A percentile compares a stretch with the other conserved stretches of the same genome.
These are phyloP conservation scores for Pangasius krempfi DNA, from an alignment of 2,797 vertebrate species.

Conservation along the genomic window DNA sequence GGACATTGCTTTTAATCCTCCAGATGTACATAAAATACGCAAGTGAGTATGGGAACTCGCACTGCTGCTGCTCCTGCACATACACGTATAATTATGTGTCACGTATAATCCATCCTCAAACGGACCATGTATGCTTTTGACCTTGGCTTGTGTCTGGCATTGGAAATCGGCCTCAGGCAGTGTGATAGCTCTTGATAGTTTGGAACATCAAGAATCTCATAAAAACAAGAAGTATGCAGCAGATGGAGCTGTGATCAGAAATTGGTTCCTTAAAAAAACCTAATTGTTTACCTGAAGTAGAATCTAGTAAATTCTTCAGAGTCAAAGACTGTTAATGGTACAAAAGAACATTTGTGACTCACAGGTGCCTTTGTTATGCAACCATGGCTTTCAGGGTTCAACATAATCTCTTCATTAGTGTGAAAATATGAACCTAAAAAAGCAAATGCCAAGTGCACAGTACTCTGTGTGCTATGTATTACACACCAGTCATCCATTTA, in stretches of 20 bases:
- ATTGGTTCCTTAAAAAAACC: neutral
- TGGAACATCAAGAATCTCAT: neutral
- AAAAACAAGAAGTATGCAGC: neutral
- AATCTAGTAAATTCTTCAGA: slow-evolving; percentile 32
- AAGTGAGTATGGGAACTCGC: neutral
- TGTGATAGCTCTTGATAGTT: slow-evolving; percentile 31
- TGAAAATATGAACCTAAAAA: neutral
- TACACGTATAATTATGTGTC: neutral
- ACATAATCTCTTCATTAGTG: slow-evolving; percentile 27
- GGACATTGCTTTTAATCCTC: neutral
- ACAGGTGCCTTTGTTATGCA: slow-evolving; percentile 37
- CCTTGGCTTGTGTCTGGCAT: slow-evolving; percentile 22
- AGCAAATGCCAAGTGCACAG: neutral
- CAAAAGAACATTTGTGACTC: slow-evolving; percentile 21
- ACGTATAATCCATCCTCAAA: neutral
- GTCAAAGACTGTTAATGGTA: slow-evolving; percentile 17
- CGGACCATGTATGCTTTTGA: neutral
- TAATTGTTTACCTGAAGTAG: slow-evolving; percentile 17
- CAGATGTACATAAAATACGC: neutral
- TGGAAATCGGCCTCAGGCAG: slow-evolving; percentile 13
- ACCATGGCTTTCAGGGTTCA: slow-evolving; percentile 25
- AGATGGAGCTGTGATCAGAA: neutral
- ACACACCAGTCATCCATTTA: too few species aligned
- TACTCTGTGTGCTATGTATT: neutral
- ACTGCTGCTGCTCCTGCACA: neutral